A percentile compares a stretch with the other conserved stretches of the same genome.
These are phyloP conservation scores for Mungos mungo DNA, from an alignment of 2,113 vertebrate species.

Conservation along the genomic window DNA sequence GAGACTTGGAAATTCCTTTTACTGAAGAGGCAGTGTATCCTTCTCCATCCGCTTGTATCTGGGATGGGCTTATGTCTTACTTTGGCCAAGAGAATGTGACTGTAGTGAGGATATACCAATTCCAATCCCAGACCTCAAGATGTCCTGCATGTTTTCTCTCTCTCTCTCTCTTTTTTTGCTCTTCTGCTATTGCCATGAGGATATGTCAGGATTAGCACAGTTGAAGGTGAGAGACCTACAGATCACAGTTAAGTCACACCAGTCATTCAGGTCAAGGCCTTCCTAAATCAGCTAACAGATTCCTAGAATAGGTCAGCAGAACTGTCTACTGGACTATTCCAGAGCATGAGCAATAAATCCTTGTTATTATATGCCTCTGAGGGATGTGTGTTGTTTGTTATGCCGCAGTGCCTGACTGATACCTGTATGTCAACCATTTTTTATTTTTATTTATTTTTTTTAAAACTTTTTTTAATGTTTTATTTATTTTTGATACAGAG, in stretches of 20 bases:
- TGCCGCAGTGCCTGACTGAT: neutral
- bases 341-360: neutral
- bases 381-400: neutral
- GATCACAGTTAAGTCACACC: fast-evolving
- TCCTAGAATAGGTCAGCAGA: neutral
- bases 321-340: neutral
- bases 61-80: neutral
- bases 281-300: neutral
- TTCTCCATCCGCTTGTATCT: neutral
- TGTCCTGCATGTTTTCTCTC: neutral
- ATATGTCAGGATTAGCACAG: fast-evolving
- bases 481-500: too few species aligned
- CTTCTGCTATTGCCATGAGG: fast-evolving
- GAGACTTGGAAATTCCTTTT: neutral
- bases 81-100: neutral
- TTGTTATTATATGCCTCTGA: neutral
- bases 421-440: neutral
- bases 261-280: neutral
- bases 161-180: neutral
- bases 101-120: too few species aligned
- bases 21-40: neutral
- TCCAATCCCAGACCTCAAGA: neutral
- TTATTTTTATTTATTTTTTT: too few species aligned
- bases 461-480: too few species aligned
- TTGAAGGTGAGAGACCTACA: neutral